These are phyloP conservation scores for Nemoura dubitans DNA, from an alignment of 2,888 invertebrate species.

Conservation along the genomic window DNA sequence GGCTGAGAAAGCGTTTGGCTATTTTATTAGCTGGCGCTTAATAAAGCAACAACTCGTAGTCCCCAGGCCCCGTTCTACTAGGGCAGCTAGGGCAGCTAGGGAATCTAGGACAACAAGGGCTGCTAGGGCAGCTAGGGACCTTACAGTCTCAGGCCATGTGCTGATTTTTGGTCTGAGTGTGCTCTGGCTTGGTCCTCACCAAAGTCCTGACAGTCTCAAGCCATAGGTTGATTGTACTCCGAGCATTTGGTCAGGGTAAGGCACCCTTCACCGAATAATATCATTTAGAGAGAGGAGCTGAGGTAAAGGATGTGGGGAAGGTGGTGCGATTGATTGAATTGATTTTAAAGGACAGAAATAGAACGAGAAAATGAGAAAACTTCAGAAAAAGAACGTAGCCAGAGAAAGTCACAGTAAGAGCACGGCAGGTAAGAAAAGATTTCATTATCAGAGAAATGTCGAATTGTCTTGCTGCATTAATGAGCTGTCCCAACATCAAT, in stretches of 20 bases:
- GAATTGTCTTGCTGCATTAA: no score
- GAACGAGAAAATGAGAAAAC: conserved; percentile 32
- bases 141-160: no score
- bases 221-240: no score
- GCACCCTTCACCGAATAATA: conserved; percentile 27
- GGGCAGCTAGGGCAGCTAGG: no score
- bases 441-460: no score
- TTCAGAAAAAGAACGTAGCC: neutral
- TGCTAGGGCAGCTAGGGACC: no score
- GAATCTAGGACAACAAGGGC: no score
- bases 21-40: conserved; percentile 3
- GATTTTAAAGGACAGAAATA: conserved; percentile 42
- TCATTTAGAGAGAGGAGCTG: conserved; percentile 27
- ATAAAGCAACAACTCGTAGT: neutral
- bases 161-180: no score
- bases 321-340: conserved; percentile 47
- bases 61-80: neutral
- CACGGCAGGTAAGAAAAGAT: neutral
- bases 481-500: no score
- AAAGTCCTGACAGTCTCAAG: no score
- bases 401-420: neutral
- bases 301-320: conserved; percentile 43
- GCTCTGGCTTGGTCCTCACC: no score
- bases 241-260: neutral
- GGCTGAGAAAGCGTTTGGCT: neutral